A percentile compares a stretch with the other conserved stretches of the same genome.
These are phyloP conservation scores for Acrossocheilus wenchowensis DNA, from an alignment of 2,797 vertebrate species.

Conservation along the genomic window DNA sequence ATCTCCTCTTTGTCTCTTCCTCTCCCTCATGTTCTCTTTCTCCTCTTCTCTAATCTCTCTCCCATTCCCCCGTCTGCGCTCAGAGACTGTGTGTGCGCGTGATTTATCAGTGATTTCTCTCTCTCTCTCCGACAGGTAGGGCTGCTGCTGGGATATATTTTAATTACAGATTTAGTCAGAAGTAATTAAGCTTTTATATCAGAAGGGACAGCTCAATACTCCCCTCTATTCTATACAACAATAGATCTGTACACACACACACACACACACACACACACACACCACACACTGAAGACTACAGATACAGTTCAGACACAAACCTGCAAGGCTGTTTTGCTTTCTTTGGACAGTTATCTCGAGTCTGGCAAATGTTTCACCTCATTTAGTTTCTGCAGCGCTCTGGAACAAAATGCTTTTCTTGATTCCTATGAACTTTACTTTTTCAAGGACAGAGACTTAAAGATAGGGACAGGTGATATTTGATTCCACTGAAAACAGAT, in stretches of 20 bases:
- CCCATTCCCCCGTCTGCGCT: conserved; percentile 65
- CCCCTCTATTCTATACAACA: conserved; percentile 52
- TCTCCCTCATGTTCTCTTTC: conserved; percentile 60
- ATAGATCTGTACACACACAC: conserved; percentile 36
- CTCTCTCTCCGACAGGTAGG: conserved; percentile 84
- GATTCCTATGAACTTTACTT: conserved; percentile 49
- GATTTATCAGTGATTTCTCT: conserved; percentile 87
- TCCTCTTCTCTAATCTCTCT: conserved; percentile 66
- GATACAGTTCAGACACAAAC: conserved; percentile 36
- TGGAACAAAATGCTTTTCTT: conserved; percentile 40
- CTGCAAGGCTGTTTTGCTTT: conserved; percentile 31
- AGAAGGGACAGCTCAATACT: conserved; percentile 75
- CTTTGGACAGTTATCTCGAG: conserved; percentile 30
- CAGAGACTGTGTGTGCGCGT: conserved; percentile 71
- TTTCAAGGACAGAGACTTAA: conserved; percentile 34
- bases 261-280: conserved; percentile 5
- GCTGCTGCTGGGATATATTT: conserved; percentile 90
- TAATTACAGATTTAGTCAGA: conserved; percentile 96
- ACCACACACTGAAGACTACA: conserved; percentile 31
- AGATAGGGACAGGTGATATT: conserved; percentile 51
- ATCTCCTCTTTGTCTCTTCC: conserved; percentile 56
- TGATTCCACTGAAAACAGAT: conserved; percentile 27
- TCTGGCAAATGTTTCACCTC: conserved; percentile 30
- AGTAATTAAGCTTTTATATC: conserved; percentile 92
- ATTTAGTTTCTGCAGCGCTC: conserved; percentile 19